A percentile compares a stretch with the other conserved stretches of the same genome.
Conservation (phyloP, 2,113 vertebrate species). For the Silurus asotus region DNA sequence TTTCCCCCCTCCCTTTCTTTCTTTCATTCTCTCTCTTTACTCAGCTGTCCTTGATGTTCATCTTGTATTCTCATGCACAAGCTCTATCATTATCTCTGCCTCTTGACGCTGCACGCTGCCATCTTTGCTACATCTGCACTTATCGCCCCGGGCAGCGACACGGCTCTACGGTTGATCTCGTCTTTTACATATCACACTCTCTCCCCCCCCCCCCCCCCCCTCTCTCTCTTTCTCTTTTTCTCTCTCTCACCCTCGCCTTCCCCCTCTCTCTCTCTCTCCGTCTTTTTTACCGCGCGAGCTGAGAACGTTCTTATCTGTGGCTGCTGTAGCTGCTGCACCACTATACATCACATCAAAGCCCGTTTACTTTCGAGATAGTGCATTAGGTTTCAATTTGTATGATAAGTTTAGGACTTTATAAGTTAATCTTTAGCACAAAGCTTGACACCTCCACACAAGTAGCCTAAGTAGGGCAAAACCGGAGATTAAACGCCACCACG, state of each 20-base stretch:
- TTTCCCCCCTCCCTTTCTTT: neutral
- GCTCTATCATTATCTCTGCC: slow-evolving; percentile 77
- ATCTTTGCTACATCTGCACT: slow-evolving; percentile 75
- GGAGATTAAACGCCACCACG: neutral
- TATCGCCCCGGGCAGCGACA: slow-evolving; percentile 72
- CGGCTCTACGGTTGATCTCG: slow-evolving; percentile 75
- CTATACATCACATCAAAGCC: slow-evolving; percentile 27
- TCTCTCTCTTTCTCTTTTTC: slow-evolving; percentile 5
- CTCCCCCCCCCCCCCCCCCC: slow-evolving; percentile 29
- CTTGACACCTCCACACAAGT: neutral
- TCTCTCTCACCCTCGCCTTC: neutral
- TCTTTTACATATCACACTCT: slow-evolving; percentile 72
- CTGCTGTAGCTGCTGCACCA: slow-evolving; percentile 10
- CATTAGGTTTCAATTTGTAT: slow-evolving; percentile 12
- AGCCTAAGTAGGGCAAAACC: neutral
- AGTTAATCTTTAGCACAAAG: slow-evolving; percentile 5
- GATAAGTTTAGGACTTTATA: neutral
- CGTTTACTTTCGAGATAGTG: slow-evolving; percentile 11
- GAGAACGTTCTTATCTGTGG: slow-evolving; percentile 25
- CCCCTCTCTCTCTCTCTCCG: slow-evolving; percentile 15
- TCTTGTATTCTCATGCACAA: slow-evolving; percentile 75
- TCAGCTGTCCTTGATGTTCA: slow-evolving; percentile 72
- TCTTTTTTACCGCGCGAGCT: slow-evolving; percentile 44
- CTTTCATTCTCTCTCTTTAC: slow-evolving; percentile 46
- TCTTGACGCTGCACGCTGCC: slow-evolving; percentile 73